Conservation (phyloP, 2,888 invertebrate species). For the Adineta ricciae region DNA sequence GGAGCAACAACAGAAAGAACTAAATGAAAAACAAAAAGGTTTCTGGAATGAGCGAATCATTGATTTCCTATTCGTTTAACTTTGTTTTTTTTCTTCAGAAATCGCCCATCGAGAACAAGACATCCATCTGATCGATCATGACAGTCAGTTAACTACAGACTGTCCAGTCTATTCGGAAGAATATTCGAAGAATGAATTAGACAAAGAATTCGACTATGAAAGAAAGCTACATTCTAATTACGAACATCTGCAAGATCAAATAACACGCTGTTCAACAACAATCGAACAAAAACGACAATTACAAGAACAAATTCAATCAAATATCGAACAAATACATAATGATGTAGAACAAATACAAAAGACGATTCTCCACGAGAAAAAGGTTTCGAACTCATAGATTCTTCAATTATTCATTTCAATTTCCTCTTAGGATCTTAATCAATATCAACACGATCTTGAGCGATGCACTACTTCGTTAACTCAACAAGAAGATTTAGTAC, state of each 20-base stretch:
- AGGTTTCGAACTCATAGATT: not conserved
- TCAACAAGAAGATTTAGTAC: not conserved
- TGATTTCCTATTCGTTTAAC: not conserved
- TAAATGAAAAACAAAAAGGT: conserved; percentile 7
- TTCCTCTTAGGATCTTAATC: not conserved
- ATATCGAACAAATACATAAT: not conserved
- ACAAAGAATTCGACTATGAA: not conserved
- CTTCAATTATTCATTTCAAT: not conserved
- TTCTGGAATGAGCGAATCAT: not conserved
- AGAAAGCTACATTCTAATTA: not conserved
- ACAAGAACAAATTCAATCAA: not conserved
- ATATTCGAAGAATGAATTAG: not conserved
- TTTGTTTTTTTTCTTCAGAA: not conserved
- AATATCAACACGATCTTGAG: not conserved
- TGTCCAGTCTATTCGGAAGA: not conserved
- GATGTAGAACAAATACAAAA: not conserved
- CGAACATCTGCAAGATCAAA: not conserved
- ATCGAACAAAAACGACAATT: not conserved
- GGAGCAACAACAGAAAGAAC: not conserved
- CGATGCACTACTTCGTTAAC: not conserved
- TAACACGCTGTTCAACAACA: not conserved
- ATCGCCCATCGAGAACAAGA: not conserved
- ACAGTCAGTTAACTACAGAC: not conserved
- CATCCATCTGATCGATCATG: not conserved
- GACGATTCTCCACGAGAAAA: not conserved